These are phyloP conservation scores for Monoplex corrugatus DNA, from an alignment of 2,888 invertebrate species.

Conservation along the genomic window DNA sequence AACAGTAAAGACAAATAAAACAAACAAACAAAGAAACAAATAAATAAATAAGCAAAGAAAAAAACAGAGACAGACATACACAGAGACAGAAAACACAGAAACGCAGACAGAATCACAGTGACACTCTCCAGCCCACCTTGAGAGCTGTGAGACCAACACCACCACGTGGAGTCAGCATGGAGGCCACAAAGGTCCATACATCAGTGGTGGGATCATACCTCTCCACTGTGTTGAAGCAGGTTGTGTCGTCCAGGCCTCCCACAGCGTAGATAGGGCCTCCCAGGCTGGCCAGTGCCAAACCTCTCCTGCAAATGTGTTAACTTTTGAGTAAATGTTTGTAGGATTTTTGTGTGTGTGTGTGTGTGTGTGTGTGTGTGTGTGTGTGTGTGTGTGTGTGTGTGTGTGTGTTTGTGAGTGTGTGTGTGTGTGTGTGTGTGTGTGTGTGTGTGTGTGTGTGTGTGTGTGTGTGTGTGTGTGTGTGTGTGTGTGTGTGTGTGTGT, in stretches of 20 bases:
- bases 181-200: slow-evolving; percentile 82
- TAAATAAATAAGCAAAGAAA: neutral
- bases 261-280: slow-evolving; percentile 83
- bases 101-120: too few relatives aligned
- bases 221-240: slow-evolving; percentile 83
- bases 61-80: neutral
- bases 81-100: neutral
- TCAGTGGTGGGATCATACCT: slow-evolving; percentile 82
- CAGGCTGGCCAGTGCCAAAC: slow-evolving; percentile 83
- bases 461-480: neutral
- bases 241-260: slow-evolving; percentile 83
- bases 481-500: neutral
- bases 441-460: neutral
- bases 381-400: neutral
- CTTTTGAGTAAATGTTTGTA: neutral
- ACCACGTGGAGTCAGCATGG: slow-evolving; percentile 82
- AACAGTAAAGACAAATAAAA: too few relatives aligned
- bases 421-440: neutral
- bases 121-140: slow-evolving; percentile 71
- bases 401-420: neutral
- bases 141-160: slow-evolving; percentile 83
- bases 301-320: slow-evolving; percentile 76
- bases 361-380: slow-evolving; percentile 13
- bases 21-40: too few relatives aligned
- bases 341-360: neutral